phyloP scores from a whole-genome alignment of 2,113 vertebrate species.

The Dermatemys mawii region DNA sequence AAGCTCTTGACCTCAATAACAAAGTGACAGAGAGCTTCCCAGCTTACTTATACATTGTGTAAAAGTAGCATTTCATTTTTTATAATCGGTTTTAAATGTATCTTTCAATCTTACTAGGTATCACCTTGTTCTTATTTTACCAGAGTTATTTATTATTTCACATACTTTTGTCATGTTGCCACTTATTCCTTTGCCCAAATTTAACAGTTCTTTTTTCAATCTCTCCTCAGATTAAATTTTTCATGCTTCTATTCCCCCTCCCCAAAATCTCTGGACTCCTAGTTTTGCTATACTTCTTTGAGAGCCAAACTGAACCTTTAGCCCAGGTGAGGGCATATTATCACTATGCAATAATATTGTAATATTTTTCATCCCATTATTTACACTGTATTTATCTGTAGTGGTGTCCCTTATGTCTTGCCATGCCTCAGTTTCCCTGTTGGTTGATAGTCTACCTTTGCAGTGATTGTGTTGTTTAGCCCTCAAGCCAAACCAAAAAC shows the following conservation, averaged over 20 bases:
- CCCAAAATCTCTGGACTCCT: neutral
- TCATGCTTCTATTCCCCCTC: neutral
- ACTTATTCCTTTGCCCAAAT: neutral
- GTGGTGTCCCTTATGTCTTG: neutral
- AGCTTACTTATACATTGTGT: constrained; percentile 53
- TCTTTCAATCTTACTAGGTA: constrained; percentile 33
- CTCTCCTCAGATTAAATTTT: neutral
- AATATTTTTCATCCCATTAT: neutral
- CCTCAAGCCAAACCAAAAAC: neutral
- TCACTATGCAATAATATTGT: neutral
- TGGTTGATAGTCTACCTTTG: neutral
- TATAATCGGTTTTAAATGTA: neutral
- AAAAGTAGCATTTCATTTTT: constrained; percentile 29
- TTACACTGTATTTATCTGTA: neutral
- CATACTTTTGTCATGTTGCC: neutral
- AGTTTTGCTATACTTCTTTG: neutral
- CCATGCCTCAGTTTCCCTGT: neutral
- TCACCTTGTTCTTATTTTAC: neutral
- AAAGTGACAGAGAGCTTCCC: constrained; percentile 41
- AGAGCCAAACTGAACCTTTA: neutral
- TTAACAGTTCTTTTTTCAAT: neutral
- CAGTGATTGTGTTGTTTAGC: neutral
- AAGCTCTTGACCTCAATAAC: constrained; percentile 37
- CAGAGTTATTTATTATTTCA: neutral
- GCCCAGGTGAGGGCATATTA: neutral